Evolutionary conservation across 1,140 invertebrate genomes (phyloP).

Genomic region (Oppia nitens): DNA sequence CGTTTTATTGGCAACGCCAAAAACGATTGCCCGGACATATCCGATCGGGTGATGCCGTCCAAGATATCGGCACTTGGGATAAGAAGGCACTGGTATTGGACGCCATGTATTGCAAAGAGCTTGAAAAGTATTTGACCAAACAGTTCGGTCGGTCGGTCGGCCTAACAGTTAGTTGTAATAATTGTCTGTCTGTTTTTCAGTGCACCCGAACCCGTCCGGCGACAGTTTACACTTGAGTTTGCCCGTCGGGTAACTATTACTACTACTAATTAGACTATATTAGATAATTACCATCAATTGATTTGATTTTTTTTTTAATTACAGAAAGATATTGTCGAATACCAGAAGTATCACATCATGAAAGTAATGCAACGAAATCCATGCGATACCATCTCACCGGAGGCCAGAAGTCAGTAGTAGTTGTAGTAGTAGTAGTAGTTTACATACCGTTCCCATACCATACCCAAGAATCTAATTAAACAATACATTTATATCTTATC

Average conservation of each 20-base stretch:
- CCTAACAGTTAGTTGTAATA: no score
- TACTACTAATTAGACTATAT: background rate
- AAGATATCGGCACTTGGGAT: conserved; percentile 11
- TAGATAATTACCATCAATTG: background rate
- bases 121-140: conserved; percentile 9
- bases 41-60: conserved; percentile 13
- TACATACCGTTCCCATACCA: no score
- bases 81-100: background rate
- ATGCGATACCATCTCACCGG: conserved; percentile 15
- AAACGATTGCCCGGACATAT: conserved; percentile 8
- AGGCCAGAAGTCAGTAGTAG: conserved; percentile 14
- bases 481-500: conserved; percentile 1
- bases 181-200: conserved; percentile 1
- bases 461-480: no score
- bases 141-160: no score
- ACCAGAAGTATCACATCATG: conserved; percentile 8
- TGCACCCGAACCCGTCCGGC: conserved; percentile 11
- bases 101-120: background rate
- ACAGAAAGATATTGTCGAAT: conserved; percentile 12
- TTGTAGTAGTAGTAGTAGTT: background rate
- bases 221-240: conserved; percentile 10
- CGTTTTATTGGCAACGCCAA: conserved; percentile 17
- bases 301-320: no score
- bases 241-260: conserved; percentile 5
- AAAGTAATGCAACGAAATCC: conserved; percentile 15